Conservation (phyloP, 2,113 vertebrate genomes). For the Abramis brama region DNA sequence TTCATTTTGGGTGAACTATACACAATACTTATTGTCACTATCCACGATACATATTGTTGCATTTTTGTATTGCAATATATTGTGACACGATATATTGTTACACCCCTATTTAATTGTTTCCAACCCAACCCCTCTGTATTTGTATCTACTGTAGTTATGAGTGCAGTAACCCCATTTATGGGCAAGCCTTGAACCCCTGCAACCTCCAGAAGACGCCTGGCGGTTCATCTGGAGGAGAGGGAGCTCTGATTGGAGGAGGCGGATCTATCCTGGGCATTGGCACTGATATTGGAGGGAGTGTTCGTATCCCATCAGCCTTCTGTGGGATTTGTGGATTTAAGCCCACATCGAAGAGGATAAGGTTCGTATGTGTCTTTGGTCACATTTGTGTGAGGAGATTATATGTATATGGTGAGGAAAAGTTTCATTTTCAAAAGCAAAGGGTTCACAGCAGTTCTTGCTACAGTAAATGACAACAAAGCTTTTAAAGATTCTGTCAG, state of each 20-base stretch:
- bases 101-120: background rate
- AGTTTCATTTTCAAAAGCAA: background rate
- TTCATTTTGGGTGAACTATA: too few species aligned
- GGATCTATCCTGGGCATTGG: constrained; percentile 77
- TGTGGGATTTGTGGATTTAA: constrained; percentile 78
- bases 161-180: constrained; percentile 80
- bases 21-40: too few species aligned
- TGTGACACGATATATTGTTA: too few species aligned
- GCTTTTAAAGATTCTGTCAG: too few species aligned
- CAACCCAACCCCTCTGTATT: background rate
- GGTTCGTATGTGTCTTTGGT: constrained; percentile 54
- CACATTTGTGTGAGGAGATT: background rate
- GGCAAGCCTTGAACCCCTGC: constrained; percentile 71
- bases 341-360: constrained; percentile 69
- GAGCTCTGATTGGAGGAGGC: constrained; percentile 71
- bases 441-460: background rate
- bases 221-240: constrained; percentile 77
- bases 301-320: constrained; percentile 74
- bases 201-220: constrained; percentile 76
- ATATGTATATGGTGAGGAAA: too few species aligned
- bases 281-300: constrained; percentile 74
- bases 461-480: too few species aligned
- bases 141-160: constrained; percentile 70
- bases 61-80: too few species aligned
- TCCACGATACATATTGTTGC: too few species aligned